phyloP scores from a whole-genome alignment of 2,888 invertebrate genomes.

The Drosophila neoperkinsi region DNA sequence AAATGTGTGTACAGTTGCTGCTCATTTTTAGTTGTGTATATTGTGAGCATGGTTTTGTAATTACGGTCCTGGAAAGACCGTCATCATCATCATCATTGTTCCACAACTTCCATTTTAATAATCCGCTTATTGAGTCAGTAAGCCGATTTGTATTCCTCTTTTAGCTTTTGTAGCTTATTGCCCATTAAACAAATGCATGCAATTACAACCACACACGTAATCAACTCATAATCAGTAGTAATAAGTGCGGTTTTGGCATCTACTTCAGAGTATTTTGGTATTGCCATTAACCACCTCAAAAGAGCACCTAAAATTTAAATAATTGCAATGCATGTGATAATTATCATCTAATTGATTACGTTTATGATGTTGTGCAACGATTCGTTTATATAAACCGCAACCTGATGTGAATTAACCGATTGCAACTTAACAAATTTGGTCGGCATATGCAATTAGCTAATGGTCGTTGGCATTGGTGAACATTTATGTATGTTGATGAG shows the following conservation, averaged over 20 bases:
- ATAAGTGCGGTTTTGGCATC: slow-evolving; percentile 47
- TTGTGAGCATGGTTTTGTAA: background rate
- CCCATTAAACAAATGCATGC: slow-evolving; percentile 39
- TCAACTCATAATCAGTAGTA: slow-evolving; percentile 59
- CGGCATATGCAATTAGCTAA: slow-evolving; percentile 47
- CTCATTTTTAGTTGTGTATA: background rate
- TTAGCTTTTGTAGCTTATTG: slow-evolving; percentile 10
- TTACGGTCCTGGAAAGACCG: background rate
- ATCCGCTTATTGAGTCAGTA: slow-evolving; percentile 28
- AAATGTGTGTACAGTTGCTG: background rate
- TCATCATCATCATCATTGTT: background rate
- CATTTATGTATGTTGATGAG: background rate
- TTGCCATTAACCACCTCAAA: slow-evolving; percentile 56
- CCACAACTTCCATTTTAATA: slow-evolving; percentile 6
- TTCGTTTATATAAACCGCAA: slow-evolving; percentile 8
- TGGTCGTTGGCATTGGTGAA: slow-evolving; percentile 11
- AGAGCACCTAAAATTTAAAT: slow-evolving; percentile 64
- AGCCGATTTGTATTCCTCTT: slow-evolving; percentile 36
- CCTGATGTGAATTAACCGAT: background rate
- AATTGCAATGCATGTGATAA: slow-evolving; percentile 43
- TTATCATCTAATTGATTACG: slow-evolving; percentile 11
- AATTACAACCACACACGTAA: slow-evolving; percentile 16
- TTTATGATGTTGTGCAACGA: slow-evolving; percentile 11
- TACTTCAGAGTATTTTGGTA: slow-evolving; percentile 13
- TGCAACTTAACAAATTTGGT: slow-evolving; percentile 15